Conservation (phyloP, 1,140 invertebrate species). For the Oreohelix idahoensis region DNA sequence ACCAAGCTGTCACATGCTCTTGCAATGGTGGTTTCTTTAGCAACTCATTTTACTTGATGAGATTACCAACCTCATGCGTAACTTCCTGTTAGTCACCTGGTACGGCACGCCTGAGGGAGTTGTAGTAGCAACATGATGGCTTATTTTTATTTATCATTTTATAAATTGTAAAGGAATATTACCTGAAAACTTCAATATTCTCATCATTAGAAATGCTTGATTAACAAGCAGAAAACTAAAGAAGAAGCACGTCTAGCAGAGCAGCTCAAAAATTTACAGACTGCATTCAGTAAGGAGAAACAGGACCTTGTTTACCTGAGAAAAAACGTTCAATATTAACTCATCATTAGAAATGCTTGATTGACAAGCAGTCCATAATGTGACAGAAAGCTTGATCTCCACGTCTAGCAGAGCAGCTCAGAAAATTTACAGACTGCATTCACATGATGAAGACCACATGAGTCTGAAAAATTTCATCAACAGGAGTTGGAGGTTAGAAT, state of each 20-base stretch:
- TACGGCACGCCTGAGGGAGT: too few species aligned
- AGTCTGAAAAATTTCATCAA: too few species aligned
- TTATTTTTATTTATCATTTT: too few species aligned
- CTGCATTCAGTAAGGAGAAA: neutral
- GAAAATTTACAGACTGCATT: neutral
- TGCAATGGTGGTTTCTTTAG: too few species aligned
- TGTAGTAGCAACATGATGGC: too few species aligned
- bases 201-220: constrained; percentile 2
- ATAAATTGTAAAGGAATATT: too few species aligned
- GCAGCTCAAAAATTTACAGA: neutral
- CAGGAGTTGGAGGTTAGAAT: too few species aligned
- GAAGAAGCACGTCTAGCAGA: neutral
- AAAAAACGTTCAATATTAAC: neutral
- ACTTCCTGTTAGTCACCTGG: too few species aligned
- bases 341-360: constrained; percentile 2
- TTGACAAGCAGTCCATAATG: neutral
- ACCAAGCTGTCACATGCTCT: too few species aligned
- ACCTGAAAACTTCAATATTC: too few species aligned
- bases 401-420: neutral
- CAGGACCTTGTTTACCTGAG: neutral
- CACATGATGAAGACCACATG: neutral
- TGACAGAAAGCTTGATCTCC: neutral
- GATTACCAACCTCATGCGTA: too few species aligned
- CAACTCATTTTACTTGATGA: too few species aligned
- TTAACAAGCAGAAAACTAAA: constrained; percentile 9